Evolutionary conservation across 2,797 vertebrate genomes (phyloP), one percentile per base, ranked within the genome.

Genomic region (Acanthiza pusilla): DNA sequence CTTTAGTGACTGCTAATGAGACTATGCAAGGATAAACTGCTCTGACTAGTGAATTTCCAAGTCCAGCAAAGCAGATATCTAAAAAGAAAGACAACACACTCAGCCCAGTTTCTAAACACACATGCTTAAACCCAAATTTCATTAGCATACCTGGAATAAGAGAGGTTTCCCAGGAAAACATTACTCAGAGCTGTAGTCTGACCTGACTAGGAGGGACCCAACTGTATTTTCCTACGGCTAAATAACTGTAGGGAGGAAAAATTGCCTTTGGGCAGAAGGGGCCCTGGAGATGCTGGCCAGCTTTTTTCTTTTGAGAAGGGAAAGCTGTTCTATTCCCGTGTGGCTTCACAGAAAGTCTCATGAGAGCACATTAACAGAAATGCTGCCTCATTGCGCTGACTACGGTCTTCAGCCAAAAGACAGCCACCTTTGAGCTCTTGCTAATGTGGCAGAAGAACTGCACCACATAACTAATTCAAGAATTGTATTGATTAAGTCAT

Each of bases 101-200:
- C 22, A 47, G 0, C 3, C 2, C 9, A 26, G 18, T 48, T 54
- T 70, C 51, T 42, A 77, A 82, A 81, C 12, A 61, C 9, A 48
- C 0, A 1, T 25, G 5, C 20, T 14, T 38, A 73, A 87, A 62
- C 1, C 1, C 18, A 85, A 40, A 3, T 13, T 48, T 8, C 27
- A 11, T 38, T 32, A 43, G 2, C 21, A 43, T 21, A 34, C 19
- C 23, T 55, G 21, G 7, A 79, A 61, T 1, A 55, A 50, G 18
- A 54, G 25, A n/a, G 7, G 2, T 13, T 78, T 84, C 20, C 38
- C 19, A 63, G 10, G 14, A 55, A 70, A 66, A 2, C 3, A 2
- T 48, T 53, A 20, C 53, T 85, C 34, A 65, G 23, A 63, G 16
- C 12, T 53, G 11, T n/a, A 53, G 2, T 48, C 34, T 77, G 32